These are phyloP conservation scores for Andrena dorsata DNA, from an alignment of 2,888 invertebrate species.

Conservation along the genomic window DNA sequence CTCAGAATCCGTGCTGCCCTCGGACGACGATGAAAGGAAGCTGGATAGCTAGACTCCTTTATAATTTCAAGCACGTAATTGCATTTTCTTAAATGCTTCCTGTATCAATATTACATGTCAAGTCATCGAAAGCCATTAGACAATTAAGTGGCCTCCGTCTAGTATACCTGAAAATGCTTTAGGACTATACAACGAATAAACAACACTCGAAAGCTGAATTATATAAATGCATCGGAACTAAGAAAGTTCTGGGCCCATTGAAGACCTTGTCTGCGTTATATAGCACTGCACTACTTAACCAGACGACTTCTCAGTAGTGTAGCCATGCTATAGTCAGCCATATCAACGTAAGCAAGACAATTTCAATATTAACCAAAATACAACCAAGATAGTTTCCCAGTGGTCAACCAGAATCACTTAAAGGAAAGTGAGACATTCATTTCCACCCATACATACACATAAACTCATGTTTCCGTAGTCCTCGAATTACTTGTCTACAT, in stretches of 20 bases:
- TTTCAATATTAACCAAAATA: neutral
- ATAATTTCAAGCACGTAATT: slow-evolving; percentile 49
- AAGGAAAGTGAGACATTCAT: too few relatives aligned
- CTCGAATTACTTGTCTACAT: too few relatives aligned
- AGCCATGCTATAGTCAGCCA: neutral
- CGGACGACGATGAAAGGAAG: slow-evolving; percentile 70
- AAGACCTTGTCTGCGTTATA: neutral
- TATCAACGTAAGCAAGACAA: neutral
- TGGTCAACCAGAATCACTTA: too few relatives aligned
- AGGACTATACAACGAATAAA: too few relatives aligned
- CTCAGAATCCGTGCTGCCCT: slow-evolving; percentile 76
- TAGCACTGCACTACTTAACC: neutral
- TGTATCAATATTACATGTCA: too few relatives aligned
- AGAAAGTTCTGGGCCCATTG: neutral
- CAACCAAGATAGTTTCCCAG: neutral
- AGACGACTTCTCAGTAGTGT: neutral
- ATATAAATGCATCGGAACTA: too few relatives aligned
- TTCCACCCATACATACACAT: too few relatives aligned
- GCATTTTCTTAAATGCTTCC: slow-evolving; percentile 4
- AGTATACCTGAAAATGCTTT: too few relatives aligned
- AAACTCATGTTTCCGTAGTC: too few relatives aligned
- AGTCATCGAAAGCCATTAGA: too few relatives aligned
- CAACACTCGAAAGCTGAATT: too few relatives aligned
- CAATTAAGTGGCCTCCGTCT: too few relatives aligned
- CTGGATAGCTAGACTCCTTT: slow-evolving; percentile 50